Evolutionary conservation across 2,888 invertebrate species (phyloP), one percentile per base, ranked within the genome.

Genomic region (Hirtodrosophila cameraria): DNA sequence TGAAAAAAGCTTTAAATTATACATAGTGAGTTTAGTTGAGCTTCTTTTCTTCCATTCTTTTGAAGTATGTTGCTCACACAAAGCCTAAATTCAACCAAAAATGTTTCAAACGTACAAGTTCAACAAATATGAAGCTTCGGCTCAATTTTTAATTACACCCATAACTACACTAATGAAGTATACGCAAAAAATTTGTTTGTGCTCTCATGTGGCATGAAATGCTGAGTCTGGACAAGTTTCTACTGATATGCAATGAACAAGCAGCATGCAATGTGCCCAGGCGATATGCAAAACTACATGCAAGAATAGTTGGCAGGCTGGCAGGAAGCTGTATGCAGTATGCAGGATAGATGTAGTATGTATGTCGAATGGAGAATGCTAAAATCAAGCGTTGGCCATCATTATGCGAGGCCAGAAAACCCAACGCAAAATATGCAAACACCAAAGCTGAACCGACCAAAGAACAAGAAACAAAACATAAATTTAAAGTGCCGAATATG

Each of bases 351-450:
- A n/a, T n/a, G n/a, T n/a, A n/a, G n/a, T n/a, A n/a, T n/a, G n/a
- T n/a, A n/a, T n/a, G n/a, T n/a, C n/a, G n/a, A n/a, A n/a, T 11
- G 16, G 11, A 2, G 38, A 58, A 59, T 54, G 59, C 58, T 50
- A 62, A 58, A 67, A 78, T 62, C 68, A 65, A 66, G 65, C 55
- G 42, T 65, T 49, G 66, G 68, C 64, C 82, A 81, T 86, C 82
- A 86, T 82, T 82, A 82, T 75, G 82, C 68, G 70, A 58, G 67
- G 49, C 63, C 58, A 46, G n/a, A 61, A 61, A 62, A 33, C 39
- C 38, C 49, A 54, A 50, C 52, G 68, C 43, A 58, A 85, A 81
- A 82, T 62, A 73, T 74, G 54, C 78, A 62, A 59, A 71, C 39
- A 43, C 61, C 50, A 60, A 57, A 70, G 57, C 74, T 53, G 68